These are phyloP conservation scores for Gallinago stenura DNA, from an alignment of 2,797 vertebrate species.

Conservation along the genomic window DNA sequence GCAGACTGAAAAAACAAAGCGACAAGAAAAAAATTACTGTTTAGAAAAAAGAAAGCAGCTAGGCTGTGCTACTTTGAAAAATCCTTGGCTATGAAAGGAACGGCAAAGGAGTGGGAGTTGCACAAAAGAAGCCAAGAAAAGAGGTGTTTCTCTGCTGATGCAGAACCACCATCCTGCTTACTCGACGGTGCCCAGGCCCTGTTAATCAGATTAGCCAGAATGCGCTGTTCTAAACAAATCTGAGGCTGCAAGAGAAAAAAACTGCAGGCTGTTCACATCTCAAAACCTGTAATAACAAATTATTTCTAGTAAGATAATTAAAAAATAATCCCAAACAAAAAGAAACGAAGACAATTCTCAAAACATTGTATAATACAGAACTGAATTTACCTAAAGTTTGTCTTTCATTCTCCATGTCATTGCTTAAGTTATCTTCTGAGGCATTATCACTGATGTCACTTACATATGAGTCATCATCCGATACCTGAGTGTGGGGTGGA, in stretches of 20 bases:
- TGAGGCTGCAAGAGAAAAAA: neutral
- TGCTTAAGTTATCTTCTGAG: slow-evolving; percentile 94
- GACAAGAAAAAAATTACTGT: neutral
- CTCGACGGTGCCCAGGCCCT: neutral
- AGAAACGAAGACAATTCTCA: neutral
- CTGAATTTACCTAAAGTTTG: slow-evolving; percentile 79
- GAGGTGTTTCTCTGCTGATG: neutral
- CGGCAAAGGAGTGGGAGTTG: neutral
- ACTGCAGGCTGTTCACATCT: neutral
- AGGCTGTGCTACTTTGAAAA: neutral
- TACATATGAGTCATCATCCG: slow-evolving; percentile 95
- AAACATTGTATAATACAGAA: neutral
- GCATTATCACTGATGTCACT: slow-evolving; percentile 97
- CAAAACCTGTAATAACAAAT: neutral
- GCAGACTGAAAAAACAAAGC: neutral
- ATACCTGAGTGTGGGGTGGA: slow-evolving; percentile 79
- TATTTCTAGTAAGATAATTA: neutral
- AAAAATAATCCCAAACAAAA: neutral
- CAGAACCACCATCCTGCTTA: neutral
- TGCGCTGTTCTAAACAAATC: neutral
- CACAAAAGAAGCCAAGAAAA: neutral
- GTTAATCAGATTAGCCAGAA: neutral
- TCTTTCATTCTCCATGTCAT: slow-evolving; percentile 87
- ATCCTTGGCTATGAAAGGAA: neutral
- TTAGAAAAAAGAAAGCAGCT: neutral